phyloP scores from a whole-genome alignment of 2,113 vertebrate genomes.

The Thamnophis sirtalis region DNA sequence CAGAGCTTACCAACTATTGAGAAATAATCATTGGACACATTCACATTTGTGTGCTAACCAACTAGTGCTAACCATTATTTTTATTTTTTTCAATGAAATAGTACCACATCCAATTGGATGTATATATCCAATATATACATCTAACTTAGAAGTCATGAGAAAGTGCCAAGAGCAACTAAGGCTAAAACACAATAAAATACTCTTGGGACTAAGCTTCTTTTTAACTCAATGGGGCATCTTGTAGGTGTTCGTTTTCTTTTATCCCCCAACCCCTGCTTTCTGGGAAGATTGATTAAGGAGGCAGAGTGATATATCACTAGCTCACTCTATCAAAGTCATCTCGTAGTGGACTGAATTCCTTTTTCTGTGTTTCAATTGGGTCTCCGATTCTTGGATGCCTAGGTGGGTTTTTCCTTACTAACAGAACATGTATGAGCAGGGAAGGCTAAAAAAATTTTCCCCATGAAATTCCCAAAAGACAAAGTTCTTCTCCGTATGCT shows the following conservation, averaged over 20 bases:
- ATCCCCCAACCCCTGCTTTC: conserved; percentile 13
- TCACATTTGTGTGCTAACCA: conserved; percentile 40
- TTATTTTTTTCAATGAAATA: conserved; percentile 32
- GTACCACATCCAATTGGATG: conserved; percentile 17
- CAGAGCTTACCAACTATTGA: conserved; percentile 56
- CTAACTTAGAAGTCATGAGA: not conserved
- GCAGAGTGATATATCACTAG: not conserved
- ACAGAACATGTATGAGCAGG: not conserved
- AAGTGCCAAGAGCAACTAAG: not conserved
- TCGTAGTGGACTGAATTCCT: not conserved
- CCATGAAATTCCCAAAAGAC: not conserved
- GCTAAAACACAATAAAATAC: not conserved
- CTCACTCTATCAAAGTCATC: not conserved
- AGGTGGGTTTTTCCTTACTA: not conserved
- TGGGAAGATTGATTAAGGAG: not conserved
- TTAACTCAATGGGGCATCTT: not conserved
- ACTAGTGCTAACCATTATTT: conserved; percentile 48
- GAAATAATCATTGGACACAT: conserved; percentile 49
- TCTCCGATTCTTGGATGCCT: not conserved
- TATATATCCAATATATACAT: not conserved
- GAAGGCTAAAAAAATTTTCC: not conserved
- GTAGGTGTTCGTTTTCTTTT: conserved; percentile 2
- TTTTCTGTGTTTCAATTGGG: not conserved
- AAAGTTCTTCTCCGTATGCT: not conserved
- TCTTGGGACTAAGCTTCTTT: not conserved